Evolutionary conservation across 2,797 vertebrate species (phyloP).

Genomic region (Cuculus canorus): DNA sequence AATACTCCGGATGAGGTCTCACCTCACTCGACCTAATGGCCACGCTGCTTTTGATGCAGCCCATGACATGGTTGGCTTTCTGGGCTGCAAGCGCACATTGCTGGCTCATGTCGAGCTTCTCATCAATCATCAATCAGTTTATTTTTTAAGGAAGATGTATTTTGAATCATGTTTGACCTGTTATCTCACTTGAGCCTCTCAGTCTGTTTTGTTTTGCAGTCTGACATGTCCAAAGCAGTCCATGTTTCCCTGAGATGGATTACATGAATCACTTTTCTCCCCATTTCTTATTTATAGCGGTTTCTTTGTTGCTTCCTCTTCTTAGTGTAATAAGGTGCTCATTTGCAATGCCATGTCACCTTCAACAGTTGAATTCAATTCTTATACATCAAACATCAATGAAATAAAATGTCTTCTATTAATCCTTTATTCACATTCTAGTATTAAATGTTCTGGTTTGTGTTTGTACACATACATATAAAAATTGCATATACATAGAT

Average conservation of each 20-base stretch:
- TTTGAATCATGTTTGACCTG: not conserved
- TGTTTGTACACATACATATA: not conserved
- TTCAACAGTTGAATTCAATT: not conserved
- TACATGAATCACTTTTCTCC: not conserved
- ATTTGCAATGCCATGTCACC: not conserved
- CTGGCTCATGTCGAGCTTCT: no score
- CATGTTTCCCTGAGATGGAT: not conserved
- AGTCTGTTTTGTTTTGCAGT: not conserved
- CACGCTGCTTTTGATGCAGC: no score
- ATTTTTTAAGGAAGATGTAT: not conserved
- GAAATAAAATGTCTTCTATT: not conserved
- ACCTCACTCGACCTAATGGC: no score
- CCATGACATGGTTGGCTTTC: no score
- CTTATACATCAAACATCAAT: not conserved
- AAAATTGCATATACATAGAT: rapidly evolving
- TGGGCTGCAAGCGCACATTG: no score
- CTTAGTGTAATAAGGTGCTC: not conserved
- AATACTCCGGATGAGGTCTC: no score
- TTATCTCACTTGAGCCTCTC: not conserved
- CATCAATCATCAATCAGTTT: no score
- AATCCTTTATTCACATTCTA: not conserved
- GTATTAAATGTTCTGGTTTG: not conserved
- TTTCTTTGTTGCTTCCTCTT: not conserved
- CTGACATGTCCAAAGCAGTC: not conserved
- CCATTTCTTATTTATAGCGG: not conserved